Conservation (phyloP, 2,888 invertebrate genomes). For the Lottia scabra region DNA sequence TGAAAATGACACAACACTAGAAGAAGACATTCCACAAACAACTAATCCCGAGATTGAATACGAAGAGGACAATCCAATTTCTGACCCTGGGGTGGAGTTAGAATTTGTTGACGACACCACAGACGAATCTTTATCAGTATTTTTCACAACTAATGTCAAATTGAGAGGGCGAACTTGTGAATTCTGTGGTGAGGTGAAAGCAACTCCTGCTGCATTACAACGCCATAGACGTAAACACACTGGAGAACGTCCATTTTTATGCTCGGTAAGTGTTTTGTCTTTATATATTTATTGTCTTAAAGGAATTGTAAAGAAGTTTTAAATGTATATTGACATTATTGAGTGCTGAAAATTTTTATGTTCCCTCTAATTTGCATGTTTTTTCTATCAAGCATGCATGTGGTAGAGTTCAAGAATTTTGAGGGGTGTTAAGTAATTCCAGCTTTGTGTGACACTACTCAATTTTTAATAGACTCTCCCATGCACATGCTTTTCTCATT, state of each 20-base stretch:
- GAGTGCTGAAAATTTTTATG: no score
- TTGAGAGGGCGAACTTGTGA: slow-evolving; percentile 50
- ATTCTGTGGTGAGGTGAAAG: slow-evolving; percentile 61
- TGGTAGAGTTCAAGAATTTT: no score
- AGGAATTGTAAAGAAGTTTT: no score
- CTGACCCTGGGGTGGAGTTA: not conserved
- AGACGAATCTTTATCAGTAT: not conserved
- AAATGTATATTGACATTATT: no score
- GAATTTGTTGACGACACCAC: not conserved
- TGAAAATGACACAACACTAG: slow-evolving; percentile 10
- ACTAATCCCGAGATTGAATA: not conserved
- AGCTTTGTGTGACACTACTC: no score
- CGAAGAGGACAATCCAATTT: slow-evolving; percentile 5
- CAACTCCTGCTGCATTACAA: slow-evolving; percentile 59
- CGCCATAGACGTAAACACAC: slow-evolving; percentile 63
- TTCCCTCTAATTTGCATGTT: no score
- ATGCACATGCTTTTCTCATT: no score
- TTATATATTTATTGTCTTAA: no score
- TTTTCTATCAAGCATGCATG: no score
- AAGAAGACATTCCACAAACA: not conserved
- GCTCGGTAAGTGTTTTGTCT: slow-evolving; percentile 41
- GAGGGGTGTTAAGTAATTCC: no score
- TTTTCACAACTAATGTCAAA: slow-evolving; percentile 6
- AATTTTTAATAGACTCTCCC: no score
- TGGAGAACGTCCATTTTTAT: slow-evolving; percentile 61